phyloP scores from a whole-genome alignment of 2,888 invertebrate genomes.

The Bembecia ichneumoniformis region DNA sequence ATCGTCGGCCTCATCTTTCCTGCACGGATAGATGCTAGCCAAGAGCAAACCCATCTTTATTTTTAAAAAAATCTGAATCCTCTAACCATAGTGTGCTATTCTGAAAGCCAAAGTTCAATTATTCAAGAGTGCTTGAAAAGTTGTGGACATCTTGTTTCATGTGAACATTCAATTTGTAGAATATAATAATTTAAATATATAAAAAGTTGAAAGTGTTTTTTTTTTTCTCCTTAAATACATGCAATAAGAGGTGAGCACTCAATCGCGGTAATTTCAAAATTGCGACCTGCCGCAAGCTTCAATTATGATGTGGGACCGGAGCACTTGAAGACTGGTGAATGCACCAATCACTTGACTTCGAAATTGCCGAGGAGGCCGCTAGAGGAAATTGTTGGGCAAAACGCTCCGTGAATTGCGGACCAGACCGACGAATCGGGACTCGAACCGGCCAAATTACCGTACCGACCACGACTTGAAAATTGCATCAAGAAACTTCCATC shows the following conservation, averaged over 20 bases:
- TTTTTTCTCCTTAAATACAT: constrained; percentile 25
- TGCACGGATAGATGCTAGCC: too few relatives aligned
- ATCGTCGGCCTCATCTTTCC: too few relatives aligned
- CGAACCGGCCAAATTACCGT: constrained; percentile 52
- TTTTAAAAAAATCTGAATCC: too few relatives aligned
- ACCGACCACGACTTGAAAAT: constrained; percentile 47
- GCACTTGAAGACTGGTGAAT: constrained; percentile 39
- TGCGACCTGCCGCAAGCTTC: constrained; percentile 57
- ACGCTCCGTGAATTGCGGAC: constrained; percentile 46
- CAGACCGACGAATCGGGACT: constrained; percentile 51
- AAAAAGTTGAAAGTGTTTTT: constrained; percentile 41
- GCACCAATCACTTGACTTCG: constrained; percentile 43
- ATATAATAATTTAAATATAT: too few relatives aligned
- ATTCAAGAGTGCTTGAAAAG: too few relatives aligned
- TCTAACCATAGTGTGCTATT: too few relatives aligned
- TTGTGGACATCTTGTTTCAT: too few relatives aligned
- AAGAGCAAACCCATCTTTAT: too few relatives aligned
- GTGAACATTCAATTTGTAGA: too few relatives aligned
- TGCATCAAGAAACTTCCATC: constrained; percentile 46
- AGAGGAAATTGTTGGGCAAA: constrained; percentile 50
- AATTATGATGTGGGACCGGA: constrained; percentile 44
- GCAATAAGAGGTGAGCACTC: constrained; percentile 49
- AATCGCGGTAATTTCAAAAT: constrained; percentile 64
- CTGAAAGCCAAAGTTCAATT: too few relatives aligned
- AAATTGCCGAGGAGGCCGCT: constrained; percentile 53